A percentile compares a stretch with the other conserved stretches of the same genome.
These are phyloP conservation scores for Halcyon malimbica DNA, from an alignment of 2,113 vertebrate genomes.

Conservation along the genomic window DNA sequence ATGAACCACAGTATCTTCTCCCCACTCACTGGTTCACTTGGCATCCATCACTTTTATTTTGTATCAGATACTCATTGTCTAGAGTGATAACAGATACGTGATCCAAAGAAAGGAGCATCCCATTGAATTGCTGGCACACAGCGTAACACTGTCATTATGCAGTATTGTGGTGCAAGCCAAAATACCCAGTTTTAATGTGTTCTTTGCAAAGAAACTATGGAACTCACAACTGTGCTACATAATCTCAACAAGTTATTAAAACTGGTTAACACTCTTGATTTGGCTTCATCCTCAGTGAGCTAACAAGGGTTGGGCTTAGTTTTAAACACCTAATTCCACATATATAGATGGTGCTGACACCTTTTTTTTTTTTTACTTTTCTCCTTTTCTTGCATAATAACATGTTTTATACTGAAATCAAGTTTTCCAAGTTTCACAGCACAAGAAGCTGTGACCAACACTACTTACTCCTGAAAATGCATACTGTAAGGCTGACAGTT, in stretches of 20 bases:
- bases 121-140: conserved; percentile 59
- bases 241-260: conserved; percentile 27
- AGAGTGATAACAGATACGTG: conserved; percentile 51
- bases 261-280: background rate
- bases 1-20: conserved; percentile 68
- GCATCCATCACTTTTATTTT: conserved; percentile 75
- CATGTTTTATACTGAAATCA: background rate
- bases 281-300: background rate
- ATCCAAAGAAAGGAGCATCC: conserved; percentile 54
- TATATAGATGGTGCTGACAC: background rate
- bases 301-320: background rate
- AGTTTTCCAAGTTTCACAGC: background rate
- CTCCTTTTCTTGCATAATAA: background rate
- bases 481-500: background rate
- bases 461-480: background rate
- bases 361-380: background rate
- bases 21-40: conserved; percentile 55
- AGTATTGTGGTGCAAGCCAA: conserved; percentile 40
- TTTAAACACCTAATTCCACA: conserved; percentile 22
- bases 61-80: conserved; percentile 74
- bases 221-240: background rate
- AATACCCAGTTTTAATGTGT: background rate
- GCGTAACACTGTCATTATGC: conserved; percentile 8
- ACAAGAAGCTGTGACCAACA: background rate
- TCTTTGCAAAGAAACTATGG: conserved; percentile 30